Percentiles rank a stretch among this genome's conserved stretches.
Conservation (phyloP, 2,113 vertebrate genomes). For the Montifringilla adamsi region DNA sequence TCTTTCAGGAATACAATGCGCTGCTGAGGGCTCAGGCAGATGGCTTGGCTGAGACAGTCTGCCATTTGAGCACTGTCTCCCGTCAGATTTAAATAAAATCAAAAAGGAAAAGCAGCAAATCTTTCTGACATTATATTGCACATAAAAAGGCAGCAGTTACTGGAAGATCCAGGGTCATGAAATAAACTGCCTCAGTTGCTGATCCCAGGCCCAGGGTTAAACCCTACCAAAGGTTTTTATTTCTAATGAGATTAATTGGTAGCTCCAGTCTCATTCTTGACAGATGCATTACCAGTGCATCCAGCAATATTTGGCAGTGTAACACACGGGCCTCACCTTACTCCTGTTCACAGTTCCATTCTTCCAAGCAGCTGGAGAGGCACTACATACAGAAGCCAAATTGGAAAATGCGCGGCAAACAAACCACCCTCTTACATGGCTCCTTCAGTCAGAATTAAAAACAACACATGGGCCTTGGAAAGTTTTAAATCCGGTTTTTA, state of each 20-base stretch:
- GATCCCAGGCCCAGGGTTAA: background rate
- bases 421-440: background rate
- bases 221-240: background rate
- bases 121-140: background rate
- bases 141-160: background rate
- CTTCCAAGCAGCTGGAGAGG: background rate
- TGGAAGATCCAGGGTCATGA: background rate
- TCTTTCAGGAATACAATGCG: slow-evolving; percentile 5
- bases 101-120: background rate
- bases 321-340: background rate
- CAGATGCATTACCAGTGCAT: background rate
- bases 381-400: background rate
- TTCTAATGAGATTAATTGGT: background rate
- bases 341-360: background rate
- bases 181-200: background rate
- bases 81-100: background rate
- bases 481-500: background rate
- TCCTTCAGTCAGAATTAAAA: background rate
- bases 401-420: background rate
- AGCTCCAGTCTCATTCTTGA: background rate
- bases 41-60: slow-evolving; percentile 24
- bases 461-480: background rate
- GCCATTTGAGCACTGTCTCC: background rate
- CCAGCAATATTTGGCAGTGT: background rate
- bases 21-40: slow-evolving; percentile 5